These are phyloP conservation scores for Passer domesticus DNA, from an alignment of 2,113 vertebrate genomes.

Conservation along the genomic window DNA sequence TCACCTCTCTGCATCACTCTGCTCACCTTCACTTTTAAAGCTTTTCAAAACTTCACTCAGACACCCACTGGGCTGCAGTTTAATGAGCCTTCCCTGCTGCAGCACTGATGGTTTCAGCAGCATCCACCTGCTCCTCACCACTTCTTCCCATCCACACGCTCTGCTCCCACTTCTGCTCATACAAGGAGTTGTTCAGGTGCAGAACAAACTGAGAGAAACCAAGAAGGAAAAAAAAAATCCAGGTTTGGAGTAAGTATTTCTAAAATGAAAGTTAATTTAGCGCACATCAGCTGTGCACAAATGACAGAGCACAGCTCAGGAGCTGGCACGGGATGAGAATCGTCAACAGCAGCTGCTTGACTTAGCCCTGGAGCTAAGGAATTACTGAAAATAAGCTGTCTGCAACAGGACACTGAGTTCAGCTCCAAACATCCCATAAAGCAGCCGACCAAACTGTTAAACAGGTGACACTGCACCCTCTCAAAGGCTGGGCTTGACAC, in stretches of 20 bases:
- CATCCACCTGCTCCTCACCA: neutral
- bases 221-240: neutral
- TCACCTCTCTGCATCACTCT: neutral
- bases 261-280: neutral
- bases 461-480: neutral
- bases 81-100: constrained; percentile 3
- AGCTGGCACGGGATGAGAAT: neutral
- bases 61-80: neutral
- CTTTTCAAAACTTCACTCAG: neutral
- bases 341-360: neutral
- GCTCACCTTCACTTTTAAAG: neutral
- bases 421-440: neutral
- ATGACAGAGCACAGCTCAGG: neutral
- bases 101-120: neutral
- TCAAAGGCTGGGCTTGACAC: neutral
- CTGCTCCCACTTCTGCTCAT: neutral
- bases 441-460: neutral
- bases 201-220: neutral
- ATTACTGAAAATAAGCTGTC: neutral
- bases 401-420: neutral
- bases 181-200: neutral
- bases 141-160: neutral
- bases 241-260: neutral
- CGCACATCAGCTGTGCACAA: neutral
- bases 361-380: neutral